Conservation (phyloP, 2,797 vertebrate species). For the Tympanoctomys barrerae region DNA sequence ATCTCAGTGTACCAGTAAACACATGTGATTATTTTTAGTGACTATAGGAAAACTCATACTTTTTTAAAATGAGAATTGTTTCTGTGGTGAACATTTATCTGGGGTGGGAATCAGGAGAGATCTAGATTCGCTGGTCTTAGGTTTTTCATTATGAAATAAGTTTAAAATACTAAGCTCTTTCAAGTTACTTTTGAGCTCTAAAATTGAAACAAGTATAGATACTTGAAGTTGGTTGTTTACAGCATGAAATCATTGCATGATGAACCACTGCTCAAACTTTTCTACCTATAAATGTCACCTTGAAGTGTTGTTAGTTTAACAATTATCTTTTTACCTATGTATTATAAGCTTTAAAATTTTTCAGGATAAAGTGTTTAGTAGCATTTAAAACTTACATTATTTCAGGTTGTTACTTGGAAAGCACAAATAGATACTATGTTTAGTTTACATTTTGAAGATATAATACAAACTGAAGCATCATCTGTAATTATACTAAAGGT, state of each 20-base stretch:
- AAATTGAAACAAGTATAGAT: conserved; percentile 23
- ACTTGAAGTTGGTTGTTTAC: conserved; percentile 20
- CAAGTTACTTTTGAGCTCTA: conserved; percentile 19
- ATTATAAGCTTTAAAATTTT: conserved; percentile 3
- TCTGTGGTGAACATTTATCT: not conserved
- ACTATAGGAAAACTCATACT: not conserved
- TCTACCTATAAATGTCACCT: not conserved
- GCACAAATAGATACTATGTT: conserved; percentile 2
- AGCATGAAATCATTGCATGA: conserved; percentile 46
- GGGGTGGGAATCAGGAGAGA: not conserved
- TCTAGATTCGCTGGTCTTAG: not conserved
- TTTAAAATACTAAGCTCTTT: conserved; percentile 13
- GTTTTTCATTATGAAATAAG: conserved; percentile 46
- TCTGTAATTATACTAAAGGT: conserved; percentile 37
- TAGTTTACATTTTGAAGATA: conserved; percentile 26
- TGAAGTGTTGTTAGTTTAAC: conserved; percentile 40
- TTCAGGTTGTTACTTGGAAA: conserved; percentile 41
- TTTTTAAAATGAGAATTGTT: conserved; percentile 16
- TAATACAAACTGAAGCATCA: not conserved
- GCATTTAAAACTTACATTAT: conserved; percentile 6
- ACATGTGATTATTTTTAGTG: not conserved
- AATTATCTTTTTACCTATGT: not conserved
- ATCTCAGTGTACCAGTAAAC: not conserved
- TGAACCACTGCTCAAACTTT: conserved; percentile 28
- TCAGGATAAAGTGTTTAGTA: not conserved